A percentile compares a stretch with the other conserved stretches of the same genome.
These are phyloP conservation scores for Danaus chrysippus DNA, from an alignment of 2,888 invertebrate species.

Conservation along the genomic window DNA sequence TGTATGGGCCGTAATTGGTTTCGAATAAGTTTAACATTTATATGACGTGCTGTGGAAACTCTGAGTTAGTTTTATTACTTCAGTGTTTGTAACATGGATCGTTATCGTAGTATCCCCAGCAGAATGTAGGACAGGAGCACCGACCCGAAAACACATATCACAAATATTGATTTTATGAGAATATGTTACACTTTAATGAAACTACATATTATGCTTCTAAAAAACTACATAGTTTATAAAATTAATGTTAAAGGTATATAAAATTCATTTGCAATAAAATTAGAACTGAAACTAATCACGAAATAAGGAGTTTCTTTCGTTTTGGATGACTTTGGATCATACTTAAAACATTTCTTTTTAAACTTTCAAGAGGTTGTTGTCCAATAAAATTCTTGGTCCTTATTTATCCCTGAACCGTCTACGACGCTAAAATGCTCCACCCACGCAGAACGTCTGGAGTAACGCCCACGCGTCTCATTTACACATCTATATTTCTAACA, in stretches of 20 bases:
- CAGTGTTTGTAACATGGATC: not conserved
- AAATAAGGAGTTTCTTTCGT: too few species aligned
- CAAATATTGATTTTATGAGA: slow-evolving; percentile 57
- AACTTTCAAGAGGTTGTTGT: slow-evolving; percentile 4
- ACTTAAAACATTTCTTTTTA: too few species aligned
- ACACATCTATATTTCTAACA: slow-evolving; percentile 22
- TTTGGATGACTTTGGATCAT: too few species aligned
- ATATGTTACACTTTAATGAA: slow-evolving; percentile 17
- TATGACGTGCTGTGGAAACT: too few species aligned
- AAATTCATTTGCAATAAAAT: not conserved
- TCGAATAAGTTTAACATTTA: too few species aligned
- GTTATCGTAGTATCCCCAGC: slow-evolving; percentile 16
- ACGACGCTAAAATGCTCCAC: slow-evolving; percentile 56
- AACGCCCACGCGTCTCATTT: slow-evolving; percentile 56
- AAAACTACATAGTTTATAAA: not conserved
- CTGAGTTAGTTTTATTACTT: not conserved
- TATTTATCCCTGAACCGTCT: slow-evolving; percentile 52
- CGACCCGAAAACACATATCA: slow-evolving; percentile 50
- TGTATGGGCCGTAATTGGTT: too few species aligned
- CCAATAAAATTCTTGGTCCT: slow-evolving; percentile 31
- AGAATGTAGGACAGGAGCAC: slow-evolving; percentile 49
- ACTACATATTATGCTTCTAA: not conserved
- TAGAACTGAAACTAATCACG: too few species aligned
- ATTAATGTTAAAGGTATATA: not conserved
- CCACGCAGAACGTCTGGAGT: slow-evolving; percentile 65